Base-by-base conservation (phyloP, 1,140 invertebrate species). In the Trichonephila inaurata region DNA sequence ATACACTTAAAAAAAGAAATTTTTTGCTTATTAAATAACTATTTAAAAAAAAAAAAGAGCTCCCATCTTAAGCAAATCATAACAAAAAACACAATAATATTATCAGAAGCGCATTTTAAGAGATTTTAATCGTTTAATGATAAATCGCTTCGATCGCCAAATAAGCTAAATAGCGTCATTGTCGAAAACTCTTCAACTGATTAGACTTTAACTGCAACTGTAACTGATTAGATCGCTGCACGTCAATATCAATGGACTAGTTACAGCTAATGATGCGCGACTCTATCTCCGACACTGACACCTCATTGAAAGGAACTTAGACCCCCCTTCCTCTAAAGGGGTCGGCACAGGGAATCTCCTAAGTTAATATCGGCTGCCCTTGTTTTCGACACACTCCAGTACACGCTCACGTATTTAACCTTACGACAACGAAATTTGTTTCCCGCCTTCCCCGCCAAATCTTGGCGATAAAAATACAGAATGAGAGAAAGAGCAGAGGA, bases 321-420 rank as follows among this genome's bases (percentile, higher is more conserved):
- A 77, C 92, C 86, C 16, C 64, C 77, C 64, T 61, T 77, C 85
- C 92, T 88, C 92, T 58, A 7, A 93, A 6, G 12, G 19, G 3
- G n/a, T 28, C n/a, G n/a, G 8, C 40, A 81, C 44, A 40, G 40
- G 58, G 72, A 85, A 69, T 93, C 69, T 81, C 83, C 64, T 28
- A 40, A 93, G 92, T 93, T 93, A 93, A 93, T 93, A 93, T 93
- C 69, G 92, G 24, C 92, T 66, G 86, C 85, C 92, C 92, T 93
- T 93, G 92, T 93, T 89, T 93, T 24, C 69, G 66, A 93, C 86
- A 93, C 92, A 93, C 92, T 93, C 86, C 92, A 93, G n/a, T 93
- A 92, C 91, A 92, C 91, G 81, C 64, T 86, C 62, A 81, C 92
- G 92, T 93, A 93, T 93, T 93, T 93, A 93, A 93, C 92, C 92